A percentile compares a stretch with the other conserved stretches of the same genome.
Conservation (phyloP, 2,797 vertebrate species). For the Coranthus polyacanthus region DNA sequence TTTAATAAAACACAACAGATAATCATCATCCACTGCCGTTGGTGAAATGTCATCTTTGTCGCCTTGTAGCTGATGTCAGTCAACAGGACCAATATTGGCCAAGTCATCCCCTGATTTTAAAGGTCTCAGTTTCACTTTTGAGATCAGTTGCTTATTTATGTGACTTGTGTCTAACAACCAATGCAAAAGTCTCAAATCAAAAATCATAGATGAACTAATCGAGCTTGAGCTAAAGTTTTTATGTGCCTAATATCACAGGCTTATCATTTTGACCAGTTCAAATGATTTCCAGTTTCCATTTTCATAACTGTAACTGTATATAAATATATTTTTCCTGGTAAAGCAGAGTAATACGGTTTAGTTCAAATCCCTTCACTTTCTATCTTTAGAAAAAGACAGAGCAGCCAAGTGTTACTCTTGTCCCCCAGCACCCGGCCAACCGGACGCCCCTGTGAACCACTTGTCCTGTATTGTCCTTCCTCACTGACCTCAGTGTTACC, state of each 20-base stretch:
- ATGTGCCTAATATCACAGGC: too few species aligned
- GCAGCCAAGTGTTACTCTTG: slow-evolving; percentile 46
- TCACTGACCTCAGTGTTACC: slow-evolving; percentile 49
- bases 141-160: not conserved
- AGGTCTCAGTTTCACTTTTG: not conserved
- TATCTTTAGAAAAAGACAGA: slow-evolving; percentile 29
- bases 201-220: not conserved
- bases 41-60: too few species aligned
- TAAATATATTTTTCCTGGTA: not conserved
- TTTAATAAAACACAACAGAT: too few species aligned
- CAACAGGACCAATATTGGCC: too few species aligned
- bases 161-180: not conserved
- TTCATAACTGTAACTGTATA: too few species aligned
- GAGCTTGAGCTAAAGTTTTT: not conserved
- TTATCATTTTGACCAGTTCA: not conserved
- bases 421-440: slow-evolving; percentile 39
- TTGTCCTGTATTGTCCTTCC: slow-evolving; percentile 56
- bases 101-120: too few species aligned
- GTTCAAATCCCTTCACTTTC: slow-evolving; percentile 33
- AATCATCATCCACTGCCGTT: too few species aligned
- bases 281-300: not conserved
- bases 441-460: slow-evolving; percentile 63
- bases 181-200: not conserved
- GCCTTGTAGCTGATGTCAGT: too few species aligned
- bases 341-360: slow-evolving; percentile 8